These are phyloP conservation scores for Platerodrilus igneus DNA, from an alignment of 2,888 invertebrate genomes.

Conservation along the genomic window DNA sequence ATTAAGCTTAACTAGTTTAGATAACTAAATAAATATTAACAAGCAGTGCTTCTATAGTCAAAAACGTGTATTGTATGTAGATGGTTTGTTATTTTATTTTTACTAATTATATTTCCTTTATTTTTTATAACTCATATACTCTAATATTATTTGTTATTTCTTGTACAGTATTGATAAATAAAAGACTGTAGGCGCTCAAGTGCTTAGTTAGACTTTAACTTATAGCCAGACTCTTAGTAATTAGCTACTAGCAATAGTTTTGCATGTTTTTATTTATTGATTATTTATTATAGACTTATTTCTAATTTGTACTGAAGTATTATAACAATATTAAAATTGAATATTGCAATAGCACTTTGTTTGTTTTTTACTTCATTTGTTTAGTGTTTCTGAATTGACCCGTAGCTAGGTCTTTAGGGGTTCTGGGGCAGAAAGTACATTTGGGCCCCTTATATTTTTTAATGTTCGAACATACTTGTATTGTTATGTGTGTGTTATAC, in stretches of 20 bases:
- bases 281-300: conserved; percentile 16
- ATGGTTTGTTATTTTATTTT: conserved; percentile 9
- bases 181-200: conserved; percentile 17
- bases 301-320: conserved; percentile 11
- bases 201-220: conserved; percentile 13
- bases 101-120: conserved; percentile 14
- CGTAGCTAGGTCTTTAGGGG: too few species aligned
- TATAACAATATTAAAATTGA: conserved; percentile 4
- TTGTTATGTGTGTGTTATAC: too few species aligned
- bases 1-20: too few species aligned
- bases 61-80: conserved; percentile 7
- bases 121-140: conserved; percentile 17
- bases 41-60: too few species aligned
- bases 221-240: too few species aligned
- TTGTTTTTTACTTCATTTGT: too few species aligned
- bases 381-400: too few species aligned
- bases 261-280: conserved; percentile 13
- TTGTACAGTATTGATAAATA: conserved; percentile 18
- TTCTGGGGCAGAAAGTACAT: too few species aligned
- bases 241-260: conserved; percentile 14
- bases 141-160: conserved; percentile 8
- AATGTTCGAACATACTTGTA: too few species aligned
- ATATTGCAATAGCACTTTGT: too few species aligned
- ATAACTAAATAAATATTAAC: too few species aligned
- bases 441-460: too few species aligned